These are phyloP conservation scores for Crotalus tigris DNA, from an alignment of 2,113 vertebrate species.

Conservation along the genomic window DNA sequence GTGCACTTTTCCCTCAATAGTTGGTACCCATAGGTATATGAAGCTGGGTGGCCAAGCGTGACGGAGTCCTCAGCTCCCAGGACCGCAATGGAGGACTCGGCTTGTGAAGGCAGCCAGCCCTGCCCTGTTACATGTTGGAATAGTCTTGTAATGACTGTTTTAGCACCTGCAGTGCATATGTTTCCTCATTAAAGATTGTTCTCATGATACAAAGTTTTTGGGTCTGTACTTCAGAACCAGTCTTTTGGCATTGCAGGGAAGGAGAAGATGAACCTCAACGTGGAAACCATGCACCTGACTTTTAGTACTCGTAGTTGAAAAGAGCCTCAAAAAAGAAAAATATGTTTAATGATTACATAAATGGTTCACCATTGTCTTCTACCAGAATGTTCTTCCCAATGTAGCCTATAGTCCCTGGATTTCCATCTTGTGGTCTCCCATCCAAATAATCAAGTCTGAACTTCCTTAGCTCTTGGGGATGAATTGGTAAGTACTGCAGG, in stretches of 20 bases:
- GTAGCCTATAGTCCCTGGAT: neutral
- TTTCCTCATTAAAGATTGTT: constrained; percentile 35
- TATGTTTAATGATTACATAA: neutral
- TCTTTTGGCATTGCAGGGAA: neutral
- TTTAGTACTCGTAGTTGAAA: neutral
- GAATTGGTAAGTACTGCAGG: neutral
- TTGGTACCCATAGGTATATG: constrained; percentile 20
- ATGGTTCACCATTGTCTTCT: neutral
- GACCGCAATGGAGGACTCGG: neutral
- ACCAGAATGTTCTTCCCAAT: neutral
- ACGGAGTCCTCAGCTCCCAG: neutral
- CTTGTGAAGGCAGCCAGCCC: neutral
- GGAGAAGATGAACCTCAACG: neutral
- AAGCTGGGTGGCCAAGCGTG: neutral
- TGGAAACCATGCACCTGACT: neutral
- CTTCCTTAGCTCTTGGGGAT: neutral
- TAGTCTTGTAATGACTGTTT: constrained; percentile 28
- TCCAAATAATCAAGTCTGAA: neutral
- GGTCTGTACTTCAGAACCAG: neutral
- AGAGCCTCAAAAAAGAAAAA: neutral
- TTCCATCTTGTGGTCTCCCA: neutral
- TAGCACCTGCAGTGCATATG: constrained; percentile 29
- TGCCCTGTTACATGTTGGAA: neutral
- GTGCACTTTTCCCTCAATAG: constrained; percentile 20
- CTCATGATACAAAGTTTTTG: neutral